phyloP scores from a whole-genome alignment of 2,888 invertebrate genomes.

The Tupiocoris notatus region DNA sequence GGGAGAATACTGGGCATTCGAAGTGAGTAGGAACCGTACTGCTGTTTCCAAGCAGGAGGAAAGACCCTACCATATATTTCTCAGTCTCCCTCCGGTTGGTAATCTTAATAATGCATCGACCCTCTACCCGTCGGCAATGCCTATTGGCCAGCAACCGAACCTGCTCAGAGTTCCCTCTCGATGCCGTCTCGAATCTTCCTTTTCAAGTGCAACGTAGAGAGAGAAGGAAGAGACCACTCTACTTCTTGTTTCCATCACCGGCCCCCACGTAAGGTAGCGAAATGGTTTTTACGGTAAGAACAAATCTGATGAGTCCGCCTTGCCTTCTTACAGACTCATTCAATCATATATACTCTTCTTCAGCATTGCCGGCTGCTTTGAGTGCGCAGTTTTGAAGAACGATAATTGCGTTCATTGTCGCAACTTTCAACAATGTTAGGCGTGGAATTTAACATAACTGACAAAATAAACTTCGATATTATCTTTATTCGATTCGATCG shows the following conservation, averaged over 20 bases:
- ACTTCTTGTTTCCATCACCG: background rate
- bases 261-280: background rate
- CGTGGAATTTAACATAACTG: too few species aligned
- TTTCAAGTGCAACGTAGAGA: too few species aligned
- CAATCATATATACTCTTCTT: background rate
- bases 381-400: too few species aligned
- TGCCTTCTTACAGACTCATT: background rate
- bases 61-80: conserved; percentile 7
- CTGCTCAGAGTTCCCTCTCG: background rate
- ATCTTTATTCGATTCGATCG: too few species aligned
- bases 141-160: background rate
- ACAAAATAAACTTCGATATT: too few species aligned
- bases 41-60: background rate
- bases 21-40: too few species aligned
- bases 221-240: too few species aligned
- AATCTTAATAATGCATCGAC: conserved; percentile 23
- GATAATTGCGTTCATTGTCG: too few species aligned
- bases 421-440: too few species aligned
- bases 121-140: conserved; percentile 5
- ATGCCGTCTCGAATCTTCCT: background rate
- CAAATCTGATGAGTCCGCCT: background rate
- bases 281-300: background rate
- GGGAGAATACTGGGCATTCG: background rate
- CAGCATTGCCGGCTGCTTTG: too few species aligned
- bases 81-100: background rate